A percentile compares a stretch with the other conserved stretches of the same genome.
These are phyloP conservation scores for Psittacula derbiana DNA, from an alignment of 2,797 vertebrate genomes.

Conservation along the genomic window DNA sequence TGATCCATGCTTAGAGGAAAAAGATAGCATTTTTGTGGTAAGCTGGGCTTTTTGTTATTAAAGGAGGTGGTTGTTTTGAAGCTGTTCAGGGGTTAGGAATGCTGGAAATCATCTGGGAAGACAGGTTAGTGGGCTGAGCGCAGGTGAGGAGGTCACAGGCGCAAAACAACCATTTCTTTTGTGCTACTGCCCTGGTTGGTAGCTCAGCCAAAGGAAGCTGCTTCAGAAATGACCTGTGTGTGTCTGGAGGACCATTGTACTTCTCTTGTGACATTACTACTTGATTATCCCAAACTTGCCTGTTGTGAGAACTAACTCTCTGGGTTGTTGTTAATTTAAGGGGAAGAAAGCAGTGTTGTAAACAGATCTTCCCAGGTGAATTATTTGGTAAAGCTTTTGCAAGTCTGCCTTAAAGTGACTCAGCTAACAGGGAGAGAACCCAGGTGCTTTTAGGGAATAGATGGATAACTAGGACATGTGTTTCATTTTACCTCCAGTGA, in stretches of 20 bases:
- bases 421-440: not conserved
- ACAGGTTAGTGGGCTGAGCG: not conserved
- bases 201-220: not conserved
- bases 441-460: not conserved
- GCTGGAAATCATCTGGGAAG: not conserved
- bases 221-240: not conserved
- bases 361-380: not conserved
- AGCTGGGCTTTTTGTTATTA: not conserved
- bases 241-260: not conserved
- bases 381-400: not conserved
- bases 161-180: not conserved
- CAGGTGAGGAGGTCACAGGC: constrained; percentile 30
- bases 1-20: not conserved
- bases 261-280: not conserved
- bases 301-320: not conserved
- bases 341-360: not conserved
- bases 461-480: not conserved
- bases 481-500: not conserved
- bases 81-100: constrained; percentile 40
- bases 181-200: not conserved
- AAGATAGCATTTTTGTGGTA: constrained; percentile 6
- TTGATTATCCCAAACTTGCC: not conserved
- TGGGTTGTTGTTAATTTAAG: not conserved
- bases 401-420: not conserved
- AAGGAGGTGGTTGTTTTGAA: not conserved